These are phyloP conservation scores for Polyommatus iphigenia DNA, from an alignment of 2,888 invertebrate genomes.

Conservation along the genomic window DNA sequence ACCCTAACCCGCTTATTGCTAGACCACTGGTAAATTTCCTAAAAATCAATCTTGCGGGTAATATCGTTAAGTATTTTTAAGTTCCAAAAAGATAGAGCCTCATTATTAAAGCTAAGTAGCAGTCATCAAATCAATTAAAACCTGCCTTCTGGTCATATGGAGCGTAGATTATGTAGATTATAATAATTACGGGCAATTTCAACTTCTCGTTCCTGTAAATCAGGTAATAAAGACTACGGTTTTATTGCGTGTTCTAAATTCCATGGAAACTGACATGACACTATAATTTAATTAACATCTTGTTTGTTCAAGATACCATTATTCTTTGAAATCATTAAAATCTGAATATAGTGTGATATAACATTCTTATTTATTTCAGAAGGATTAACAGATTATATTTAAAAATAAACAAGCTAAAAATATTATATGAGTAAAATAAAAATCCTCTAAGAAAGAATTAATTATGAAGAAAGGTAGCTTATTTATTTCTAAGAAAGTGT, in stretches of 20 bases:
- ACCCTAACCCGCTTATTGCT: background rate
- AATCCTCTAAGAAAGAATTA: too few species aligned
- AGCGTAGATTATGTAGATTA: background rate
- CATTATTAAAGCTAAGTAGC: background rate
- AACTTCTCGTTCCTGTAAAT: constrained; percentile 8
- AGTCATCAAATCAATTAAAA: constrained; percentile 5
- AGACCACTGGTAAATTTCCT: background rate
- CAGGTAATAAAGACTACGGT: constrained; percentile 3
- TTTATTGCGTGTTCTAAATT: constrained; percentile 10
- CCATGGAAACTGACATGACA: background rate
- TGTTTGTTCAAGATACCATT: background rate
- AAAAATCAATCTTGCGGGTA: background rate
- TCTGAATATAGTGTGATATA: background rate
- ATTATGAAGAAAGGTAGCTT: too few species aligned
- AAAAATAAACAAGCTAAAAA: too few species aligned
- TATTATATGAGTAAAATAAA: too few species aligned
- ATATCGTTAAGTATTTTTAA: background rate
- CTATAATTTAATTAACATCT: constrained; percentile 10
- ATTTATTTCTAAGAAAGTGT: too few species aligned
- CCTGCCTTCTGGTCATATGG: background rate
- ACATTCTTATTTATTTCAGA: too few species aligned
- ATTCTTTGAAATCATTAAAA: background rate
- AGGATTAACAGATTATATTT: too few species aligned
- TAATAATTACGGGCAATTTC: constrained; percentile 12
- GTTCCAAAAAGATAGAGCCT: background rate